Base-by-base conservation (phyloP, 2,113 vertebrate genomes). In the Ameiurus melas region DNA sequence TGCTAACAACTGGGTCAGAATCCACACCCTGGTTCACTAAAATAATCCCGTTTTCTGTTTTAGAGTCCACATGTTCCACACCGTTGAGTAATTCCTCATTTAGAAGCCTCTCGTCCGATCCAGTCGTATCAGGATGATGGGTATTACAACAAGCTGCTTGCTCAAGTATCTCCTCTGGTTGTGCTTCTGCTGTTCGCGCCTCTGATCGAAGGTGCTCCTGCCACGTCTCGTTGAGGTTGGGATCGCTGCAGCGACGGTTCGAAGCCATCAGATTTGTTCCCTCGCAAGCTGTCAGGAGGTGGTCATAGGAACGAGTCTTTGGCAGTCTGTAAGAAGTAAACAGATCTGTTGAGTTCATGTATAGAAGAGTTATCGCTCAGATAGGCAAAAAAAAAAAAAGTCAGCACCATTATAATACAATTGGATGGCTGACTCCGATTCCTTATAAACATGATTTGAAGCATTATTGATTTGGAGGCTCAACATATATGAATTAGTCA, bases 301-400 rank as follows among this genome's bases (percentile, higher is more conserved):
- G 97, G 94, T 99, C 97, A 6, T 97, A 99, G 2, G 98, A 99
- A 82, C 98, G 96, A 0, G 98, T 99, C 95, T 99, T 99, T 87
- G 98, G 96, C 92, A 98, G 94, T 94, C 98, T 99, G 83, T n/a
- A 43, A 14, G 47, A 36, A 79, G 39, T 8, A 55, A 51, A 66
- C 39, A 39, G 55, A 53, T 30, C 6, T 55, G 47, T 4, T 20
- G 10, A 22, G 78, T 30, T 81, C 5, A 39, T 81, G 36, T 22
- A 58, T 58, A 82, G 20, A 60, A 19, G 30, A 4, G 53, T 81
- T 53, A 10, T 55, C 77, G 19, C 14, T 57, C 19, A 33, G 51
- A 80, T 60, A 25, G 12, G 55, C 19, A 30, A 33, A 53, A 27
- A 58, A 22, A 58, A 53, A 64, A 70, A 39, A 36, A 57, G 27